These are phyloP conservation scores for Otolemur crassicaudatus DNA, from an alignment of 2,797 vertebrate species.

Conservation along the genomic window DNA sequence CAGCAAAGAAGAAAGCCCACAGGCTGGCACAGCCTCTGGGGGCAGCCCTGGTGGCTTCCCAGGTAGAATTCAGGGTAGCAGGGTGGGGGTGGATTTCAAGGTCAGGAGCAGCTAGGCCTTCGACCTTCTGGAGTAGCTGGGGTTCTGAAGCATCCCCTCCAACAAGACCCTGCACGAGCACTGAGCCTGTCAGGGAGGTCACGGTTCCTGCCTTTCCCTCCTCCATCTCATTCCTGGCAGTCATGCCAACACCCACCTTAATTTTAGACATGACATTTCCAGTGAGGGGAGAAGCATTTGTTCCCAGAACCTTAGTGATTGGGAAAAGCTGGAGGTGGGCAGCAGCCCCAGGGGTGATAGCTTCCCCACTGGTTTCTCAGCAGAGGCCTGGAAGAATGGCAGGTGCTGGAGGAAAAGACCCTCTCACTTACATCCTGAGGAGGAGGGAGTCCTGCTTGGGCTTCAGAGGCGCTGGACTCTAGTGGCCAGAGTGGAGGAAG, in stretches of 20 bases:
- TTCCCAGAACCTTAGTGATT: neutral
- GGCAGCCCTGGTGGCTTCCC: neutral
- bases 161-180: neutral
- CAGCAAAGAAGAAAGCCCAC: neutral
- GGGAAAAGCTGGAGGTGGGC: neutral
- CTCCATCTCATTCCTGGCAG: neutral
- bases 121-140: neutral
- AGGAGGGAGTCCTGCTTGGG: neutral
- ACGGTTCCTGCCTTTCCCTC: neutral
- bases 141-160: neutral
- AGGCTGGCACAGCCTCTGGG: rapidly evolving
- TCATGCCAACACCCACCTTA: neutral
- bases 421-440: neutral
- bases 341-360: neutral
- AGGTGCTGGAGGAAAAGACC: neutral
- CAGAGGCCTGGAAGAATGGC: neutral
- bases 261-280: neutral
- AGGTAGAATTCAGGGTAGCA: neutral
- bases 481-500: neutral
- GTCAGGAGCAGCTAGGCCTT: neutral
- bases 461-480: neutral
- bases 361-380: neutral
- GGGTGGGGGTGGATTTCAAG: neutral
- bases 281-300: neutral
- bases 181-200: neutral